Evolutionary conservation across 1,140 invertebrate genomes (phyloP).

Genomic region (Pseudoatta argentina): DNA sequence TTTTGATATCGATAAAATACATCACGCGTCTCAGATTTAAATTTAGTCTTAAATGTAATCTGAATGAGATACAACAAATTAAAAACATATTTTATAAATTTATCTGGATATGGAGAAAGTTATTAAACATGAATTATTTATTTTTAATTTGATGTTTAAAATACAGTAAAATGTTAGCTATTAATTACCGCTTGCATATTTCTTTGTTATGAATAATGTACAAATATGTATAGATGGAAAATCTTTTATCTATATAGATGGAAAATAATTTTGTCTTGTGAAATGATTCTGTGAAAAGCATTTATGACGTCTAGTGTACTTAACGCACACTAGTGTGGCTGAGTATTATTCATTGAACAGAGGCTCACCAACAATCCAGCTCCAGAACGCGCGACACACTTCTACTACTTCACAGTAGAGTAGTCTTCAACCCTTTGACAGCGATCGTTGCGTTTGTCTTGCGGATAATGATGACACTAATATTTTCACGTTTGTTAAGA

Average conservation of each 20-base stretch:
- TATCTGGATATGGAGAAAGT: background rate
- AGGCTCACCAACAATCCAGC: constrained; percentile 55
- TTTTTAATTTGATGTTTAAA: background rate
- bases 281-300: background rate
- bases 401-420: constrained; percentile 36
- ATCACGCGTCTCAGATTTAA: background rate
- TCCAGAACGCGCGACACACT: constrained; percentile 59
- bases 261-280: background rate
- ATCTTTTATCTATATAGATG: background rate
- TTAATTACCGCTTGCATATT: background rate
- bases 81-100: constrained; percentile 3
- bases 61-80: background rate
- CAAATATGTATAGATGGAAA: background rate
- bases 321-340: constrained; percentile 13
- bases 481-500: background rate
- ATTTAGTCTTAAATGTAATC: background rate
- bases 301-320: background rate
- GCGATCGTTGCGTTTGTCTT: constrained; percentile 33
- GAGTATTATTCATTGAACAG: constrained; percentile 64
- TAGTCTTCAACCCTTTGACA: constrained; percentile 65
- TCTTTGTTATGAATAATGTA: background rate
- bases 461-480: constrained; percentile 13
- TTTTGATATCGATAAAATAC: background rate
- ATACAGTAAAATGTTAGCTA: background rate
- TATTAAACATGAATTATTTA: background rate